Evolutionary conservation across 1,140 invertebrate species (phyloP).

Genomic region (Drosophila micromelanica): DNA sequence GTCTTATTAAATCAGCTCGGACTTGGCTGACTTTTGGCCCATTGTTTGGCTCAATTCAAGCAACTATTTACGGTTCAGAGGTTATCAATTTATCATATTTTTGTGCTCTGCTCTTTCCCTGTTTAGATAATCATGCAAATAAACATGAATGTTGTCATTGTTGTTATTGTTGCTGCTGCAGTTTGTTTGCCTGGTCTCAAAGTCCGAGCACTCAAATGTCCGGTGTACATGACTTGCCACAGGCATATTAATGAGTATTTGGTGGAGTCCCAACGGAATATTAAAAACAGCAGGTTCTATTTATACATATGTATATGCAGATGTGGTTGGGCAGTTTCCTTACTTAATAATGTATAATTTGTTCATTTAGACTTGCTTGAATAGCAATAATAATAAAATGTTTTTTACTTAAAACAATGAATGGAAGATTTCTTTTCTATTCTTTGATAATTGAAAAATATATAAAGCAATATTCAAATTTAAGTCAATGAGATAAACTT

Average conservation of each 20-base stretch:
- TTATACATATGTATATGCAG: neutral
- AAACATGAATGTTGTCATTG: constrained; percentile 33
- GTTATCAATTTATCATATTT: constrained; percentile 21
- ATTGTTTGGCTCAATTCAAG: neutral
- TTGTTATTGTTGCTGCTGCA: neutral
- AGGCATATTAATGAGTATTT: constrained; percentile 12
- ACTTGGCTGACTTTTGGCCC: constrained; percentile 11
- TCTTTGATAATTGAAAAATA: too few relatives aligned
- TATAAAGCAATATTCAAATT: too few relatives aligned
- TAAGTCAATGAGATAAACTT: too few relatives aligned
- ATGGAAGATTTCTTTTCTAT: too few relatives aligned
- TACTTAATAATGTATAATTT: neutral
- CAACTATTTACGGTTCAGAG: constrained; percentile 13
- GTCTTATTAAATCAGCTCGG: constrained; percentile 2
- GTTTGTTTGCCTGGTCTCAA: neutral
- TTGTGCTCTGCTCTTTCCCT: constrained; percentile 1
- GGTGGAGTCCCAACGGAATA: neutral
- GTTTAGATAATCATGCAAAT: constrained; percentile 56
- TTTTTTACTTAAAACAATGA: too few relatives aligned
- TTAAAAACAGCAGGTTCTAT: neutral
- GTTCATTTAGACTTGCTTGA: neutral
- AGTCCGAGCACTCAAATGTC: constrained; percentile 12
- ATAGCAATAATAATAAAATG: too few relatives aligned
- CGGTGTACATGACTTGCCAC: constrained; percentile 15
- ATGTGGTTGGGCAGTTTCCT: neutral